Evolutionary conservation across 2,113 vertebrate genomes (phyloP).

Genomic region (Dendrocopos noguchii): DNA sequence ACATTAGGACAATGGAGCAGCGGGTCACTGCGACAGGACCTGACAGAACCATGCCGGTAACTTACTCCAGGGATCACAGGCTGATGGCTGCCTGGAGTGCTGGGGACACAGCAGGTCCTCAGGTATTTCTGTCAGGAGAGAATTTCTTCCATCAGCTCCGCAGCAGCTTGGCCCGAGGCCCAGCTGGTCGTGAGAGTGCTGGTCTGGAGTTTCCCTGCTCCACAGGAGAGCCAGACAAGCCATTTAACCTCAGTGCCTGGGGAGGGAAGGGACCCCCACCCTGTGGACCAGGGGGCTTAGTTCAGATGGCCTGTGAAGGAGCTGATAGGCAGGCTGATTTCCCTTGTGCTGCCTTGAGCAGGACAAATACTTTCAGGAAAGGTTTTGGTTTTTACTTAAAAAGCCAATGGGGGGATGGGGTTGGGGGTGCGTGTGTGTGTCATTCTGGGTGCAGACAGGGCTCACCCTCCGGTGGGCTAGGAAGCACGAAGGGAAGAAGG

Average conservation of each 20-base stretch:
- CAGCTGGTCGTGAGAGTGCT: background rate
- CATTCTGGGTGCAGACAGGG: background rate
- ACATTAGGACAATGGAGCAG: background rate
- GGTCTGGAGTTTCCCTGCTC: conserved; percentile 11
- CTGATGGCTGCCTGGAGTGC: fast-evolving
- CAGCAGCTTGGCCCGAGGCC: background rate
- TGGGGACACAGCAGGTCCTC: background rate
- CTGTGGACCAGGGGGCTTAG: background rate
- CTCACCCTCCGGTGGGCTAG: background rate
- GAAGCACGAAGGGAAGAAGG: background rate
- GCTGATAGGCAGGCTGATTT: background rate
- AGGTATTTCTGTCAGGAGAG: background rate
- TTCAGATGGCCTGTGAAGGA: conserved; percentile 39
- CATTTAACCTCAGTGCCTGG: background rate
- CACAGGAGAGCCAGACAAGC: conserved; percentile 37
- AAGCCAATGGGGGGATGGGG: background rate
- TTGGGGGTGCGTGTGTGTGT: no score
- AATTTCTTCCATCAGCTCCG: background rate
- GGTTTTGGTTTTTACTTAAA: background rate
- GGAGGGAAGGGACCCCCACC: background rate
- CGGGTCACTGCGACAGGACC: background rate
- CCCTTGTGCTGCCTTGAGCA: background rate
- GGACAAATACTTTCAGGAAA: background rate
- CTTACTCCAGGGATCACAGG: background rate
- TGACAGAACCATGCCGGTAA: background rate